Percentiles rank a stretch among this genome's conserved stretches.
phyloP scores from a whole-genome alignment of 2,113 vertebrate genomes.

The Meleagris gallopavo region DNA sequence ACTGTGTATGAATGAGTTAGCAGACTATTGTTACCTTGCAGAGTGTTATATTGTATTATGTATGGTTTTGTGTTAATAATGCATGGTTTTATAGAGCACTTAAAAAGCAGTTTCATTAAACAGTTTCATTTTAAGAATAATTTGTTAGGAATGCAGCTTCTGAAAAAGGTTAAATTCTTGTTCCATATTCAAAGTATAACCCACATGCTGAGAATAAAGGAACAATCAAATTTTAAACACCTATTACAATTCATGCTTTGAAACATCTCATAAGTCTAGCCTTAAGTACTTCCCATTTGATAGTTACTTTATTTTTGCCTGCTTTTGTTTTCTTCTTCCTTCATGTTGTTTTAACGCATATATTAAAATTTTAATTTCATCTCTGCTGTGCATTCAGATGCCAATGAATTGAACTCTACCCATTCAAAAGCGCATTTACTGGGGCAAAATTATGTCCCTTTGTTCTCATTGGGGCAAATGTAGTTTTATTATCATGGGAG shows the following conservation, averaged over 20 bases:
- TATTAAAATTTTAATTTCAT: conserved; percentile 56
- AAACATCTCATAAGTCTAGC: conserved; percentile 46
- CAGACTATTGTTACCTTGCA: conserved; percentile 30
- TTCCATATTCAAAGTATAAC: conserved; percentile 65
- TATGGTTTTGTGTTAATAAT: conserved; percentile 62
- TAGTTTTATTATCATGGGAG: not conserved
- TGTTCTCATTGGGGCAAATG: not conserved
- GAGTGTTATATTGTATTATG: conserved; percentile 15
- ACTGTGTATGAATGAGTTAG: not conserved
- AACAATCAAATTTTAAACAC: conserved; percentile 48
- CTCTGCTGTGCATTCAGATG: conserved; percentile 22
- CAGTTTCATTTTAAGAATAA: conserved; percentile 54
- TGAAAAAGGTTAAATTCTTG: conserved; percentile 50
- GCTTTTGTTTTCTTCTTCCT: conserved; percentile 41
- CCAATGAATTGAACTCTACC: conserved; percentile 10
- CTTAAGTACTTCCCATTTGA: conserved; percentile 59
- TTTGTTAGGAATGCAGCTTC: conserved; percentile 55
- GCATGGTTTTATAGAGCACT: conserved; percentile 26
- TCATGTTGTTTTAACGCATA: conserved; percentile 13
- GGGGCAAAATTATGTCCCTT: not conserved
- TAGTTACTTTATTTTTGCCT: conserved; percentile 42
- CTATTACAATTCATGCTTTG: conserved; percentile 55
- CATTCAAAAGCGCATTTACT: conserved; percentile 1
- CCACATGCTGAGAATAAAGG: conserved; percentile 59
- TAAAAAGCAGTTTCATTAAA: conserved; percentile 55